Percentiles rank a stretch among this genome's conserved stretches.
Evolutionary conservation across 1,140 invertebrate species (phyloP).

Genomic region (Brachionus rubens): DNA sequence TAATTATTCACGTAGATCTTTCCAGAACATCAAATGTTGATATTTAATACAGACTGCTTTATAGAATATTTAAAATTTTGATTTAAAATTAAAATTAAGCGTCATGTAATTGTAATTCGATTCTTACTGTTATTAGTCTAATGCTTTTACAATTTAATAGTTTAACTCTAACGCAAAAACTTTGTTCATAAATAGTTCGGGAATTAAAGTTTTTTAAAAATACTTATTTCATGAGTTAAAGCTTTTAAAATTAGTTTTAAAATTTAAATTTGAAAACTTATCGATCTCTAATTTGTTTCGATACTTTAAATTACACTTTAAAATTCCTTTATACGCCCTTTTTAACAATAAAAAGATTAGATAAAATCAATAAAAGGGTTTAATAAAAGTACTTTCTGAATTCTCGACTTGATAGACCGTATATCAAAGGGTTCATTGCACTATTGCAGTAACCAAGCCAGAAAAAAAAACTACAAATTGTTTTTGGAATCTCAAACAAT

Average conservation of each 20-base stretch:
- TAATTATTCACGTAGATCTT: too few relatives aligned
- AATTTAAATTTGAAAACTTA: not conserved
- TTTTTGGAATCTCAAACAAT: slow-evolving; percentile 48
- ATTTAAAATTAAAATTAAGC: too few relatives aligned
- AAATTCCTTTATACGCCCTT: slow-evolving; percentile 24
- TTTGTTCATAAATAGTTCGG: too few relatives aligned
- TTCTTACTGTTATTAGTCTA: too few relatives aligned
- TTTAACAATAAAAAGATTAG: not conserved
- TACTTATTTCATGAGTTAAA: too few relatives aligned
- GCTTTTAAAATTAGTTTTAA: not conserved
- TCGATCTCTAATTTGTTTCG: not conserved
- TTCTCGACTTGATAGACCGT: slow-evolving; percentile 91
- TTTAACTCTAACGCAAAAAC: too few relatives aligned
- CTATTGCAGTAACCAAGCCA: slow-evolving; percentile 71
- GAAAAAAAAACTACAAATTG: slow-evolving; percentile 54
- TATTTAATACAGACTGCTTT: too few relatives aligned
- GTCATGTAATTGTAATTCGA: too few relatives aligned
- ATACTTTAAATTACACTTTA: slow-evolving; percentile 33
- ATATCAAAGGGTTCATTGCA: slow-evolving; percentile 86
- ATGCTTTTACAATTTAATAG: too few relatives aligned
- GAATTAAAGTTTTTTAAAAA: too few relatives aligned
- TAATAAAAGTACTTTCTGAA: slow-evolving; percentile 69
- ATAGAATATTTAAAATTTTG: too few relatives aligned
- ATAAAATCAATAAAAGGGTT: not conserved
- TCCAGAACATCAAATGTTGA: too few relatives aligned